Conservation (phyloP, 1,140 invertebrate species). For the Ylistrum balloti region DNA sequence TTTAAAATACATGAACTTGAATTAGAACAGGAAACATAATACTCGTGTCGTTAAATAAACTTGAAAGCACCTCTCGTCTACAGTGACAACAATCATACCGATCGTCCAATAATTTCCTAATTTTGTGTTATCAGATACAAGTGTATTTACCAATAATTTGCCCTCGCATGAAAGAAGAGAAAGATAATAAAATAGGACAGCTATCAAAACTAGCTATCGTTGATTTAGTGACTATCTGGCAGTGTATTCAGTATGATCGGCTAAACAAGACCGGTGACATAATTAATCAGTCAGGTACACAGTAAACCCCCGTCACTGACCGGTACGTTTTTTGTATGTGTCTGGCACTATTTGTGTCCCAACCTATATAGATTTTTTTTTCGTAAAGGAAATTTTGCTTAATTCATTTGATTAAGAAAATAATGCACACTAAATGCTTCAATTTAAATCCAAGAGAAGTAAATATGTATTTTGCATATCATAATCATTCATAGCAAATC, state of each 20-base stretch:
- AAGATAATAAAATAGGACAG: not conserved
- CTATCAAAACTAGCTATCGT: not conserved
- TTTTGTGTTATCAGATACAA: not conserved
- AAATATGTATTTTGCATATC: too few species aligned
- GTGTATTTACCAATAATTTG: not conserved
- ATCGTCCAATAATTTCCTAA: not conserved
- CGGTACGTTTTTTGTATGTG: not conserved
- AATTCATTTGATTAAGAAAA: too few species aligned
- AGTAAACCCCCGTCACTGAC: not conserved
- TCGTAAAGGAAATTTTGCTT: too few species aligned
- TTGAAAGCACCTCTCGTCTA: not conserved
- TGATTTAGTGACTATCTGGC: not conserved
- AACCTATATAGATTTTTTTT: too few species aligned
- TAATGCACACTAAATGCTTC: too few species aligned
- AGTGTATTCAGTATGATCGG: not conserved
- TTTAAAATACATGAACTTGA: too few species aligned
- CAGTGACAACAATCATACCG: not conserved
- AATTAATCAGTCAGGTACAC: not conserved
- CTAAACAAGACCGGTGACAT: not conserved
- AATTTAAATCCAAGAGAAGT: too few species aligned
- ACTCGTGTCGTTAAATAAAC: not conserved
- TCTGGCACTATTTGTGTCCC: too few species aligned
- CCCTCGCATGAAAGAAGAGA: not conserved
- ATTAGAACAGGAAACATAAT: too few species aligned
- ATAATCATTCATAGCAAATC: too few species aligned